Percentiles rank a stretch among this genome's conserved stretches.
phyloP scores from a whole-genome alignment of 2,113 vertebrate genomes.

The Pseudonaja textilis region DNA sequence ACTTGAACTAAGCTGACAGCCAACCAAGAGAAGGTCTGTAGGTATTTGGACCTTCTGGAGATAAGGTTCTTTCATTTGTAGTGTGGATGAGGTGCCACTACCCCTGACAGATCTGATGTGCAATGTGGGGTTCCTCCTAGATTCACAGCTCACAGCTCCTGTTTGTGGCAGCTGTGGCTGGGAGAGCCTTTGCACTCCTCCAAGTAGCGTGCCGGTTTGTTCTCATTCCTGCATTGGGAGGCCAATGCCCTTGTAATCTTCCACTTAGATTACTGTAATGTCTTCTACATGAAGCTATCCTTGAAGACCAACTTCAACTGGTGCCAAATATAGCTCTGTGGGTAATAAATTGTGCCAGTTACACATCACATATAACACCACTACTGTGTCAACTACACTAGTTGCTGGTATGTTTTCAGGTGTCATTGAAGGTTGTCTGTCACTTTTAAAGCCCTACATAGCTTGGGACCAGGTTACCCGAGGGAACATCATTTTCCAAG shows the following conservation, averaged over 20 bases:
- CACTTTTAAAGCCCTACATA: neutral
- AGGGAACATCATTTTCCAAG: neutral
- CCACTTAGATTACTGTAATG: neutral
- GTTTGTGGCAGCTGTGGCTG: neutral
- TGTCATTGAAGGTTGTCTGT: neutral
- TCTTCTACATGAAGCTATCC: neutral
- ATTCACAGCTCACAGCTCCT: neutral
- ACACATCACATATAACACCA: neutral
- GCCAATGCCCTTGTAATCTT: neutral
- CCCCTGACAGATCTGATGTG: neutral
- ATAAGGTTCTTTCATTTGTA: neutral
- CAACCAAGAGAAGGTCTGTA: neutral
- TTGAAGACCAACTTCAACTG: neutral
- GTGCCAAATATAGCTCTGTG: neutral
- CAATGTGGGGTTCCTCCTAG: neutral
- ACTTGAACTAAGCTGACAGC: neutral
- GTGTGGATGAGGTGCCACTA: neutral
- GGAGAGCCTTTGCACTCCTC: neutral
- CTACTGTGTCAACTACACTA: neutral
- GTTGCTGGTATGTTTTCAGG: neutral
- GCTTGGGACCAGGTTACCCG: neutral
- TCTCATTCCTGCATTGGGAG: neutral
- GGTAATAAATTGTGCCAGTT: neutral
- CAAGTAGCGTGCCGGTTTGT: neutral
- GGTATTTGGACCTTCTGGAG: neutral